phyloP scores from a whole-genome alignment of 2,113 vertebrate genomes.

The Muntiacus muntjak region DNA sequence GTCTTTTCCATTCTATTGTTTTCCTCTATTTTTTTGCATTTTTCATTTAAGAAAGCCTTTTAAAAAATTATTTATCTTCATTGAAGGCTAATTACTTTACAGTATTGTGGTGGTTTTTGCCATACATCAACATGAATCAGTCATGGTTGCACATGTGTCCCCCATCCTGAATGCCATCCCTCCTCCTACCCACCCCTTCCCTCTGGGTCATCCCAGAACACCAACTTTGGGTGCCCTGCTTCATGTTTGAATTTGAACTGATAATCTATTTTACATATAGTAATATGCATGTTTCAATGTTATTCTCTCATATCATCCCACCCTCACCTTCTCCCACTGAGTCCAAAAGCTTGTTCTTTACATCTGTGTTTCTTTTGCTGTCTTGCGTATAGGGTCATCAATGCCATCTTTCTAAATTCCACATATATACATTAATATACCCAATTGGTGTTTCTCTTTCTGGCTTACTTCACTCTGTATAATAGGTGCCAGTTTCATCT shows the following conservation, averaged over 20 bases:
- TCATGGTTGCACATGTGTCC: neutral
- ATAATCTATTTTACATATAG: neutral
- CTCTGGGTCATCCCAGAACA: neutral
- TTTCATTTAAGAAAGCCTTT: neutral
- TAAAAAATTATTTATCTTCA: neutral
- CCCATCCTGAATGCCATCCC: rapidly evolving
- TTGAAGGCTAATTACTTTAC: neutral
- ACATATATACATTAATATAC: neutral
- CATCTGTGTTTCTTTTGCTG: neutral
- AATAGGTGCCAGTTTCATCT: neutral
- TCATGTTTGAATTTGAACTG: neutral
- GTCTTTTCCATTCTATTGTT: neutral
- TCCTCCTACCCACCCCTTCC: neutral
- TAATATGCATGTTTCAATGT: neutral
- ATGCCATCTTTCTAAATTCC: neutral
- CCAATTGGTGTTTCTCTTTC: neutral
- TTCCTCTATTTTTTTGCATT: neutral
- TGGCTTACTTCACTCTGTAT: neutral
- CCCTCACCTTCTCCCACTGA: neutral
- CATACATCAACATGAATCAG: neutral
- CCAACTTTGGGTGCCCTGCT: neutral
- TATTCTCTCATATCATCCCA: neutral
- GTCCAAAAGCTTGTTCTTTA: neutral
- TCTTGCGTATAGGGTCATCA: neutral
- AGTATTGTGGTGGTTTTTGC: neutral